A percentile compares a stretch with the other conserved stretches of the same genome.
Evolutionary conservation across 2,888 invertebrate genomes (phyloP).

Genomic region (Erannis defoliaria): DNA sequence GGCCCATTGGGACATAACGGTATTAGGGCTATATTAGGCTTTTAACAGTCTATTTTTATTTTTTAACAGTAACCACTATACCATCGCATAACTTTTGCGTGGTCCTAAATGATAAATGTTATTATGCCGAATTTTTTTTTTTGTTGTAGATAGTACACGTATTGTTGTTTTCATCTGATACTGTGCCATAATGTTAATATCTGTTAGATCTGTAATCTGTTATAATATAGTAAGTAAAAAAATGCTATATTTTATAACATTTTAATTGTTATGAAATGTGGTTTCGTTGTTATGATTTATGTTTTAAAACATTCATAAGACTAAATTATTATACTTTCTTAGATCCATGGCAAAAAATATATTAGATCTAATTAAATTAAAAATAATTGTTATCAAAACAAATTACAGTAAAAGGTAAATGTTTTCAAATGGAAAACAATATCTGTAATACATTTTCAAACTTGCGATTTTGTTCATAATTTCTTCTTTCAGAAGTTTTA

Average conservation of each 20-base stretch:
- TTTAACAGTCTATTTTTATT: no score
- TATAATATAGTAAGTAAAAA: background rate
- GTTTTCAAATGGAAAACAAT: conserved; percentile 63
- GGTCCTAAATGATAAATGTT: background rate
- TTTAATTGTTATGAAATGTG: background rate
- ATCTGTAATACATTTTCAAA: conserved; percentile 70
- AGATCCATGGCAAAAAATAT: background rate
- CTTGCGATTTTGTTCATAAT: conserved; percentile 52
- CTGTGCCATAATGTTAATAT: no score
- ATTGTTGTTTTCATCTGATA: no score
- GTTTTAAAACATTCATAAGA: background rate
- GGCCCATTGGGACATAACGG: conserved; percentile 51
- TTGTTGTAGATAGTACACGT: background rate
- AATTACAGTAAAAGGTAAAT: background rate
- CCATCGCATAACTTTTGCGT: background rate
- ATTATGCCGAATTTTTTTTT: background rate
- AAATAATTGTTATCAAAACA: no score
- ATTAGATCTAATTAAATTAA: no score
- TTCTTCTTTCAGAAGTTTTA: conserved; percentile 51
- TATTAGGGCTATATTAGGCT: conserved; percentile 22
- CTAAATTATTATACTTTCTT: background rate
- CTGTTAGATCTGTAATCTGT: background rate
- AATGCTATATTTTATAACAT: background rate
- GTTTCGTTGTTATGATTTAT: background rate
- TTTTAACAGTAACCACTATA: background rate